Evolutionary conservation across 2,113 vertebrate genomes (phyloP).

Genomic region (Hemibagrus wyckioides): DNA sequence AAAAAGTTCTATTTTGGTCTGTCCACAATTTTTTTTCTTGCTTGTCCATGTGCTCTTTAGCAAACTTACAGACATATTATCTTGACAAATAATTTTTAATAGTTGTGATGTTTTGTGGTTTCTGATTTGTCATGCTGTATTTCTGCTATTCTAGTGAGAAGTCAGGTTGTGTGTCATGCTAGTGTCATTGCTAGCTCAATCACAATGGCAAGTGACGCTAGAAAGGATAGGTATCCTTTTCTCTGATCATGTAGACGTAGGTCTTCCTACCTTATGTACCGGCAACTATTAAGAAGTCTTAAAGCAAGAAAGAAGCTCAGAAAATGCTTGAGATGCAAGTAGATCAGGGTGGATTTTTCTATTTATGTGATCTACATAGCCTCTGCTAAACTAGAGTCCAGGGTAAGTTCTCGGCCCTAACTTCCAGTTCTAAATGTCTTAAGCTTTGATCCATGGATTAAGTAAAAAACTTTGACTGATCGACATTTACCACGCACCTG

Average conservation of each 20-base stretch:
- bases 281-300: neutral
- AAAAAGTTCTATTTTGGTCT: no score
- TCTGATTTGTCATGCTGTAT: no score
- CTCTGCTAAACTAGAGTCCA: neutral
- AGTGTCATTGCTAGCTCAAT: neutral
- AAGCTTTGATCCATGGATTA: conserved; percentile 50
- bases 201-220: neutral
- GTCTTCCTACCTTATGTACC: no score
- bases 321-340: neutral
- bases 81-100: no score
- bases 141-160: neutral
- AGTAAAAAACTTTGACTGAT: conserved; percentile 55
- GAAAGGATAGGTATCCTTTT: no score
- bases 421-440: conserved; percentile 9
- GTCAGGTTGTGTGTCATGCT: neutral
- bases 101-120: no score
- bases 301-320: neutral
- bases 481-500: conserved; percentile 61
- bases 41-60: no score
- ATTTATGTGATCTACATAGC: neutral
- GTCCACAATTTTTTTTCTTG: no score
- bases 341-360: neutral
- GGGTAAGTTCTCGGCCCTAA: neutral
- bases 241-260: no score
- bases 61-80: no score